These are phyloP conservation scores for Chironomus striatipennis DNA, from an alignment of 1,140 invertebrate species.

Conservation along the genomic window DNA sequence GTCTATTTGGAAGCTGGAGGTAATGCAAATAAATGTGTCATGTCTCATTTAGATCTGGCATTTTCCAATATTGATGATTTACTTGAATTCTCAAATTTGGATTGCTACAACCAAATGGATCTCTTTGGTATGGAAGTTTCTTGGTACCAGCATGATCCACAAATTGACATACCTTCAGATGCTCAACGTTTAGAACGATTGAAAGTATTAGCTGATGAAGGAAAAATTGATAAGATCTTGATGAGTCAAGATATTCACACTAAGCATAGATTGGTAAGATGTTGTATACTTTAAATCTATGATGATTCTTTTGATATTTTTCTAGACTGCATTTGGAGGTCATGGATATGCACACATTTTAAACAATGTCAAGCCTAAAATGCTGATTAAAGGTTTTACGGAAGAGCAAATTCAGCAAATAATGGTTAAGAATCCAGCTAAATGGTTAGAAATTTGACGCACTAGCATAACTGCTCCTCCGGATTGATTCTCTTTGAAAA, in stretches of 20 bases:
- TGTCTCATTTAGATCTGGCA: conserved; percentile 79
- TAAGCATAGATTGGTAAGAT: conserved; percentile 66
- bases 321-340: conserved; percentile 67
- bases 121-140: conserved; percentile 74
- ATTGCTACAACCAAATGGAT: conserved; percentile 71
- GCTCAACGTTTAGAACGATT: conserved; percentile 59
- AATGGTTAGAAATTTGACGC: conserved; percentile 53
- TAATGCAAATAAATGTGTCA: conserved; percentile 55
- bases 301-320: conserved; percentile 31
- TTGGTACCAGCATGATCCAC: conserved; percentile 67
- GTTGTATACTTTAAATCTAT: too few relatives aligned
- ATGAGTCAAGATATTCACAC: conserved; percentile 76
- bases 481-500: too few relatives aligned
- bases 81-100: too few relatives aligned
- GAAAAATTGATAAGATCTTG: conserved; percentile 55
- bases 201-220: conserved; percentile 51
- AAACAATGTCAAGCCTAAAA: conserved; percentile 64
- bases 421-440: conserved; percentile 59
- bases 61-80: conserved; percentile 48
- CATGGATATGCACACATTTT: conserved; percentile 77
- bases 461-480: too few relatives aligned
- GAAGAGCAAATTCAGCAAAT: conserved; percentile 57
- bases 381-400: conserved; percentile 57
- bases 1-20: conserved; percentile 75
- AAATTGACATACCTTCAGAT: too few relatives aligned